phyloP scores from a whole-genome alignment of 2,888 invertebrate genomes.

The Rotaria sp. region DNA sequence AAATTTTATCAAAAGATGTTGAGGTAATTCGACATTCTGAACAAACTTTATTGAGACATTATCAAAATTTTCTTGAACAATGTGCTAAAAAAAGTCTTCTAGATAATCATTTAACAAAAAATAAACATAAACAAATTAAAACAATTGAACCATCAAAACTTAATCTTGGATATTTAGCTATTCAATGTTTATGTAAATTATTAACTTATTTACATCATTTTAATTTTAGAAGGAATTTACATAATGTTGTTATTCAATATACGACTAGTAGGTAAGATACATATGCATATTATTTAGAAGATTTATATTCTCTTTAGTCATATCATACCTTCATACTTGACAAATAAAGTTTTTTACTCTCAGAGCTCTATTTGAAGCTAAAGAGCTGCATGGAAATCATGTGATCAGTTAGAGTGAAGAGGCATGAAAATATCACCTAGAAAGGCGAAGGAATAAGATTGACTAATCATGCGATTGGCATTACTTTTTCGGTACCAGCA shows the following conservation, averaged over 20 bases:
- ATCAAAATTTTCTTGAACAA: conserved; percentile 66
- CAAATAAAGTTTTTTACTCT: too few relatives aligned
- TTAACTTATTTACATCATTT: conserved; percentile 76
- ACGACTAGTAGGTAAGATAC: conserved; percentile 65
- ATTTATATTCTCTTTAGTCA: too few relatives aligned
- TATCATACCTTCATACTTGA: too few relatives aligned
- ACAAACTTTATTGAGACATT: conserved; percentile 70
- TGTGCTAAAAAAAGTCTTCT: conserved; percentile 4
- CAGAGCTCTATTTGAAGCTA: too few relatives aligned
- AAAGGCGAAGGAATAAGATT: too few relatives aligned
- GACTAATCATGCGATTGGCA: too few relatives aligned
- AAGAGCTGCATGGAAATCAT: too few relatives aligned
- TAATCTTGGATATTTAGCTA: conserved; percentile 58
- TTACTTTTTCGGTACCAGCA: too few relatives aligned
- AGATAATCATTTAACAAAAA: neutral
- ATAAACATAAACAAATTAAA: neutral
- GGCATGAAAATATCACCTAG: too few relatives aligned
- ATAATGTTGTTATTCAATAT: conserved; percentile 72
- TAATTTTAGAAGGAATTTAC: conserved; percentile 81
- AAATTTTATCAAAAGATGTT: conserved; percentile 67
- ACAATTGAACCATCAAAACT: neutral
- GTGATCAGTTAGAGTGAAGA: too few relatives aligned
- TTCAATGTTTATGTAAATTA: conserved; percentile 73
- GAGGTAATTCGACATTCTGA: conserved; percentile 72
- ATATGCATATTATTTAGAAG: too few relatives aligned